These are phyloP conservation scores for Petrocephalus sullivani DNA, from an alignment of 2,797 vertebrate species.

Conservation along the genomic window DNA sequence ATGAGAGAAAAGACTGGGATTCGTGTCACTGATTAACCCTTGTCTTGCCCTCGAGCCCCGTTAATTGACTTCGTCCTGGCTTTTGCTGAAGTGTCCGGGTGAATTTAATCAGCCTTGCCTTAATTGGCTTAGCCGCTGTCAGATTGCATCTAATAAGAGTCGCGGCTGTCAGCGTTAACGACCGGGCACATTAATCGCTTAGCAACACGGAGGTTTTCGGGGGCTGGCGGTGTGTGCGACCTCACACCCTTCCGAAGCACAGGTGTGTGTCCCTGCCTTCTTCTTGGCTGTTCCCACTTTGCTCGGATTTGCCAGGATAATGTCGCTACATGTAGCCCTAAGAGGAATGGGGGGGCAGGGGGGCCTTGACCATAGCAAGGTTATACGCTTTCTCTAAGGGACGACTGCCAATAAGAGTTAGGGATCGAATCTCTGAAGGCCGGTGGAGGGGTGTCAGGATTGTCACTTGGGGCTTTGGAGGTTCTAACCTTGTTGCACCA, in stretches of 20 bases:
- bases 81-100: constrained; percentile 32
- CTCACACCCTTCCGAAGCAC: background rate
- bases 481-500: too few species aligned
- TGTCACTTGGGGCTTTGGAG: background rate
- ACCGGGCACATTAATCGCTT: constrained; percentile 9
- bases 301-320: background rate
- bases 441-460: background rate
- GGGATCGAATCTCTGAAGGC: background rate
- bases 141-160: constrained; percentile 41
- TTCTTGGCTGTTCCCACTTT: background rate
- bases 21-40: constrained; percentile 24
- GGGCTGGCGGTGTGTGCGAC: background rate
- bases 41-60: constrained; percentile 16
- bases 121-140: constrained; percentile 50
- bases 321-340: background rate
- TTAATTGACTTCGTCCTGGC: constrained; percentile 43
- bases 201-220: background rate
- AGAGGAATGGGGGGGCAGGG: background rate
- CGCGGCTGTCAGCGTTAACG: constrained; percentile 40
- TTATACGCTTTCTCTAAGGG: background rate
- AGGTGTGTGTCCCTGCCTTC: background rate
- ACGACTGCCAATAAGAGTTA: background rate
- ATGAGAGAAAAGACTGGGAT: background rate
- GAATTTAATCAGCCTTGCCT: constrained; percentile 43
- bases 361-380: background rate